phyloP scores from a whole-genome alignment of 2,888 invertebrate species.

The Portevinia maculata region DNA sequence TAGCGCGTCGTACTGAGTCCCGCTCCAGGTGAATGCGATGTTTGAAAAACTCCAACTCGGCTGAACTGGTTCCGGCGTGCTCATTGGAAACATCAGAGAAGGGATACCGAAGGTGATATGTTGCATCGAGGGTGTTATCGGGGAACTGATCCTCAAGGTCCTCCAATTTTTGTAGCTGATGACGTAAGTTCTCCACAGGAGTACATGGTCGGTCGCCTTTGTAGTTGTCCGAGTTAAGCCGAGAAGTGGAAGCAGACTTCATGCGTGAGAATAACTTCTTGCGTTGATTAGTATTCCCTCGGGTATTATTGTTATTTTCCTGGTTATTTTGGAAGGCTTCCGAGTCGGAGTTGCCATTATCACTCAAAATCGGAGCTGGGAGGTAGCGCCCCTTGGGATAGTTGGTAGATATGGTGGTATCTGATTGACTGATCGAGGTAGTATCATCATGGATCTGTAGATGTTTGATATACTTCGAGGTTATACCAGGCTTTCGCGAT shows the following conservation, averaged over 20 bases:
- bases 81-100: slow-evolving; percentile 87
- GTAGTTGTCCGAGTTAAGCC: slow-evolving; percentile 84
- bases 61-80: slow-evolving; percentile 83
- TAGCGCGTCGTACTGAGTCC: slow-evolving; percentile 92
- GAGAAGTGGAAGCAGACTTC: slow-evolving; percentile 88
- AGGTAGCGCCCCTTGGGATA: slow-evolving; percentile 80
- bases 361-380: slow-evolving; percentile 78
- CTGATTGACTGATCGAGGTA: slow-evolving; percentile 82
- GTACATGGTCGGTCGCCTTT: slow-evolving; percentile 85
- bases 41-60: slow-evolving; percentile 92
- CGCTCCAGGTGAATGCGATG: slow-evolving; percentile 91
- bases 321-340: slow-evolving; percentile 82
- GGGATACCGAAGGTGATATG: slow-evolving; percentile 91
- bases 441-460: slow-evolving; percentile 81
- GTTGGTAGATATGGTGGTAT: slow-evolving; percentile 82
- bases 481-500: slow-evolving; percentile 78
- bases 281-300: slow-evolving; percentile 82
- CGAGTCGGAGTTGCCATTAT: slow-evolving; percentile 82
- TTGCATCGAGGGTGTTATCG: slow-evolving; percentile 87
- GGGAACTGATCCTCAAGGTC: slow-evolving; percentile 93
- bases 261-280: slow-evolving; percentile 88
- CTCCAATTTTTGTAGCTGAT: slow-evolving; percentile 91
- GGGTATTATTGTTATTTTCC: slow-evolving; percentile 83
- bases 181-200: slow-evolving; percentile 90
- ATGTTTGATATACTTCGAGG: slow-evolving; percentile 82